These are phyloP conservation scores for Tipula unca DNA, from an alignment of 2,888 invertebrate species.

Conservation along the genomic window DNA sequence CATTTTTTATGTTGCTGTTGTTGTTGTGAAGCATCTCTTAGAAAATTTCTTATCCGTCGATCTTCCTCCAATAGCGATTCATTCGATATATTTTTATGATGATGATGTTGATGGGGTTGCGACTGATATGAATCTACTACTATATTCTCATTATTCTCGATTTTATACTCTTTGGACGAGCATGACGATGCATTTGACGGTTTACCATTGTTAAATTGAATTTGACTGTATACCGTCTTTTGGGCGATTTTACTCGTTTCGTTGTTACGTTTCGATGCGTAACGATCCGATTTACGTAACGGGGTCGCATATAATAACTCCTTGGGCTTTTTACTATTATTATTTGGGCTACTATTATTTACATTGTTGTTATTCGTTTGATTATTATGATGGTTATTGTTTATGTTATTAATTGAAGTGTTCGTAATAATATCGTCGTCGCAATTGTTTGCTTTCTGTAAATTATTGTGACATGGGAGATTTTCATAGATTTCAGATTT, in stretches of 20 bases:
- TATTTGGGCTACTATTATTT: not conserved
- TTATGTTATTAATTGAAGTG: not conserved
- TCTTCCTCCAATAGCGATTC: conserved; percentile 31
- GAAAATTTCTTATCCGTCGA: conserved; percentile 40
- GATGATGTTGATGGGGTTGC: not conserved
- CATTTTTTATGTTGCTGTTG: conserved; percentile 38
- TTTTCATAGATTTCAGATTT: conserved; percentile 39
- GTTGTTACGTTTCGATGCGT: conserved; percentile 33
- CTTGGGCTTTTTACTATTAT: conserved; percentile 27
- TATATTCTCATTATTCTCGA: conserved; percentile 14
- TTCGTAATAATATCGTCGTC: not conserved
- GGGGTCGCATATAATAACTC: conserved; percentile 42
- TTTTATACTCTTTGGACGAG: not conserved
- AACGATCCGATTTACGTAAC: conserved; percentile 40
- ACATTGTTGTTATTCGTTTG: not conserved
- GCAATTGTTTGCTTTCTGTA: not conserved
- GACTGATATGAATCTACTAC: not conserved
- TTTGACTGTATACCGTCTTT: not conserved
- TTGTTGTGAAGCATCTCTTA: conserved; percentile 41
- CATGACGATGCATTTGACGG: not conserved
- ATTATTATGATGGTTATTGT: not conserved
- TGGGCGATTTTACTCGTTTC: conserved; percentile 31
- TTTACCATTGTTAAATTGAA: not conserved
- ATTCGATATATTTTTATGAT: not conserved
- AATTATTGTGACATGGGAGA: conserved; percentile 35